These are phyloP conservation scores for Ophion slaviceki DNA, from an alignment of 2,888 invertebrate species.

Conservation along the genomic window DNA sequence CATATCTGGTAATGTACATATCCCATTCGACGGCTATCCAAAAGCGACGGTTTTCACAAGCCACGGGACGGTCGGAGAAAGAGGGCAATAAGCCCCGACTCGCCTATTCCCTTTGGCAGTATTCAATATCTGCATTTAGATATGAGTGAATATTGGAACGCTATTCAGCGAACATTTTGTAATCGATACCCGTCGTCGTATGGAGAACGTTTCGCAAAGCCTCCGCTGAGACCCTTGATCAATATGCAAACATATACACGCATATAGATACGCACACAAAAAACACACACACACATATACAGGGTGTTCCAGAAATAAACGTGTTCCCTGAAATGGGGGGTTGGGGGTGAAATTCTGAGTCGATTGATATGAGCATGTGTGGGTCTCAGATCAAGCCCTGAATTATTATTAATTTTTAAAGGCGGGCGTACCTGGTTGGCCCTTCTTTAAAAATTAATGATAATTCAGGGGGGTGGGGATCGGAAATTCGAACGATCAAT, in stretches of 20 bases:
- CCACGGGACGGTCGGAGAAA: neutral
- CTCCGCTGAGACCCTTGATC: neutral
- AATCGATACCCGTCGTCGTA: slow-evolving; percentile 38
- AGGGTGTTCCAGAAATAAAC: too few species aligned
- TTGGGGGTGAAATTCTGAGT: too few species aligned
- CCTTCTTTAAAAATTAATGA: too few species aligned
- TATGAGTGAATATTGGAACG: slow-evolving; percentile 16
- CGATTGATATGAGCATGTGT: too few species aligned
- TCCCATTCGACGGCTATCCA: slow-evolving; percentile 7
- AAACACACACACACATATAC: too few species aligned
- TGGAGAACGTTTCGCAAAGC: slow-evolving; percentile 44
- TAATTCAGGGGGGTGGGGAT: too few species aligned
- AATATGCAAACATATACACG: neutral
- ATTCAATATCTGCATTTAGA: slow-evolving; percentile 41
- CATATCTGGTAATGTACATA: slow-evolving; percentile 33
- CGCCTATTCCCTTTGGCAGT: slow-evolving; percentile 34
- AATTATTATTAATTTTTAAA: too few species aligned
- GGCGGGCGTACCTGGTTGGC: too few species aligned
- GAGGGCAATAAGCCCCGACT: slow-evolving; percentile 7
- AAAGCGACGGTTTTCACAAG: slow-evolving; percentile 8
- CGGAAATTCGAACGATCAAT: too few species aligned
- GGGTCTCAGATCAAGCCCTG: too few species aligned
- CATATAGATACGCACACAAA: too few species aligned
- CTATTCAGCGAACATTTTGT: slow-evolving; percentile 15
- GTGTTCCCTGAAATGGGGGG: too few species aligned